Conservation (phyloP, 1,140 invertebrate species). For the Anthonomus grandis region DNA sequence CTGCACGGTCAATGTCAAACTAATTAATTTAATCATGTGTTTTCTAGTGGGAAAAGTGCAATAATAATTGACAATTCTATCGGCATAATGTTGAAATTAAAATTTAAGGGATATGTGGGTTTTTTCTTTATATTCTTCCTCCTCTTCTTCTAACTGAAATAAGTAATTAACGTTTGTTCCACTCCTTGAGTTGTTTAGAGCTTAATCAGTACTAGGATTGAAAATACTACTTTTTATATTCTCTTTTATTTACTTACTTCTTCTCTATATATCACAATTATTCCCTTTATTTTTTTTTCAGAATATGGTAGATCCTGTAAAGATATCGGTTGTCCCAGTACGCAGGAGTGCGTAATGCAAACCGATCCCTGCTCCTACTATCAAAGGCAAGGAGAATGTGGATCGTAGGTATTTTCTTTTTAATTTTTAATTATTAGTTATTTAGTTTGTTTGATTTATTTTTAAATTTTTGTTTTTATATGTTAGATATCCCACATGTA, state of each 20-base stretch:
- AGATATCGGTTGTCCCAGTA: slow-evolving; percentile 70
- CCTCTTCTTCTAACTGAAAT: too few relatives aligned
- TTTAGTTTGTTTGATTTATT: neutral
- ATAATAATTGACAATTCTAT: too few relatives aligned
- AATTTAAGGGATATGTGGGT: too few relatives aligned
- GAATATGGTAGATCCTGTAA: slow-evolving; percentile 72
- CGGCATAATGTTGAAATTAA: too few relatives aligned
- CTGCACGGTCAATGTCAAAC: too few relatives aligned
- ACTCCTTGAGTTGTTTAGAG: too few relatives aligned
- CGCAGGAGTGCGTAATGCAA: slow-evolving; percentile 67
- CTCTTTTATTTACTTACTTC: neutral
- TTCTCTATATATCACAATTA: neutral
- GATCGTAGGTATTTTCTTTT: slow-evolving; percentile 42
- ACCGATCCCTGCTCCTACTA: slow-evolving; percentile 64
- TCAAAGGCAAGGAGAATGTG: slow-evolving; percentile 48
- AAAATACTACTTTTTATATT: too few relatives aligned
- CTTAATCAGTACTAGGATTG: too few relatives aligned
- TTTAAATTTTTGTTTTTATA: neutral
- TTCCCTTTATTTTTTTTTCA: slow-evolving; percentile 48
- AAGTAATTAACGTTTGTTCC: too few relatives aligned
- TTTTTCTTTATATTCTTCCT: too few relatives aligned
- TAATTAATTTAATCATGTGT: too few relatives aligned
- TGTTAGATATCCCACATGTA: slow-evolving; percentile 44
- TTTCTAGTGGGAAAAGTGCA: too few relatives aligned
- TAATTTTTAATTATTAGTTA: neutral